Conservation (phyloP, 2,113 vertebrate genomes). For the Ailuropoda melanoleuca region DNA sequence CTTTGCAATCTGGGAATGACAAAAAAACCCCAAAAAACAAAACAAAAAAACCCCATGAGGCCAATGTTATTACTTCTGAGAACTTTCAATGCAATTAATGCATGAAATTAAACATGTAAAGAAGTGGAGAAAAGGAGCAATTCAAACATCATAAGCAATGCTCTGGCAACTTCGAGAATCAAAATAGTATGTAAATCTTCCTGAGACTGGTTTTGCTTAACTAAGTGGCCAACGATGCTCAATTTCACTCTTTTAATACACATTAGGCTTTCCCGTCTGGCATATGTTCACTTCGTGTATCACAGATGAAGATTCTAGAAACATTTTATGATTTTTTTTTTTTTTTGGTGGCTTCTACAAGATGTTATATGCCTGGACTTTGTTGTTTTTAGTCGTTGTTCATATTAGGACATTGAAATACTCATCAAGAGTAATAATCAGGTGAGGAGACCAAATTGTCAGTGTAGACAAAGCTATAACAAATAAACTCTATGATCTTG, state of each 20-base stretch:
- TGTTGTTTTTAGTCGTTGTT: slow-evolving; percentile 4
- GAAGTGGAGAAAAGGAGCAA: slow-evolving; percentile 48
- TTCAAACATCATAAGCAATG: slow-evolving; percentile 35
- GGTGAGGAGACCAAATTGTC: neutral
- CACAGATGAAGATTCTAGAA: slow-evolving; percentile 20
- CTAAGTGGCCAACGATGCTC: neutral
- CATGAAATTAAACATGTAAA: slow-evolving; percentile 71
- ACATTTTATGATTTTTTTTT: neutral
- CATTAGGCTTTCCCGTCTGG: neutral
- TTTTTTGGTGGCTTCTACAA: neutral
- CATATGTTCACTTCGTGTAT: neutral
- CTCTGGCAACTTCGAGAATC: slow-evolving; percentile 18
- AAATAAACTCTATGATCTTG: neutral
- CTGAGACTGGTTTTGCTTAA: slow-evolving; percentile 24
- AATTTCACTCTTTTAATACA: neutral
- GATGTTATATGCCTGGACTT: neutral
- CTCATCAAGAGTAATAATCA: neutral
- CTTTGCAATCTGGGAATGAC: slow-evolving; percentile 49
- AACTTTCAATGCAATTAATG: slow-evolving; percentile 69
- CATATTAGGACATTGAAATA: neutral
- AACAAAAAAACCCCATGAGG: slow-evolving; percentile 25
- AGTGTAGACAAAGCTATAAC: neutral
- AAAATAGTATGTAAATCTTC: neutral
- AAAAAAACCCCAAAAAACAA: neutral
- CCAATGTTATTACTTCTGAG: slow-evolving; percentile 65